A percentile compares a stretch with the other conserved stretches of the same genome.
These are phyloP conservation scores for Oenanthe oenanthe DNA, from an alignment of 2,113 vertebrate species.

Conservation along the genomic window DNA sequence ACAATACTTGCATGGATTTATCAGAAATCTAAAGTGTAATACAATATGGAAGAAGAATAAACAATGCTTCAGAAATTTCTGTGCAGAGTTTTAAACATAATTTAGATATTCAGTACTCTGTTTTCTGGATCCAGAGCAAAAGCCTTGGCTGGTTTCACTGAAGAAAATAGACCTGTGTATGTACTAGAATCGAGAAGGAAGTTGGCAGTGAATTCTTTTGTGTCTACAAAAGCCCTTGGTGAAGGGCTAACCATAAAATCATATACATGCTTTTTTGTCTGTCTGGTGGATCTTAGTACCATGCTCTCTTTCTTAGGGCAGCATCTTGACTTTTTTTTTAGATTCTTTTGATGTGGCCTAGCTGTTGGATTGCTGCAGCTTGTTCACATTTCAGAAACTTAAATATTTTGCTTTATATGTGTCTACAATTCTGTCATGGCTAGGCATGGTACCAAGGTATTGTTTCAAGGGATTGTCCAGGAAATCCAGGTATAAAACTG, in stretches of 20 bases:
- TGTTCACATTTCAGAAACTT: neutral
- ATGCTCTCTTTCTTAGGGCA: neutral
- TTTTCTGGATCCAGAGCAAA: neutral
- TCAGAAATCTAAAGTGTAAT: neutral
- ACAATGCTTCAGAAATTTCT: neutral
- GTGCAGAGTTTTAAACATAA: neutral
- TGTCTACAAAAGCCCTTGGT: neutral
- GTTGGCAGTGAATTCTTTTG: neutral
- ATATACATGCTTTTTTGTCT: neutral
- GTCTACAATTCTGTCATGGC: neutral
- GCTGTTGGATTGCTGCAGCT: neutral
- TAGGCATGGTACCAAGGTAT: neutral
- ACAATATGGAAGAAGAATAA: neutral
- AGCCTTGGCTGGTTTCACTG: neutral
- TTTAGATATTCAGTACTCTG: neutral
- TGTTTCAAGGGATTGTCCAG: neutral
- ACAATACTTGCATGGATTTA: neutral
- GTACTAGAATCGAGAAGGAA: neutral
- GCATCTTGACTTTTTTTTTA: neutral
- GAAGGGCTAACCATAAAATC: constrained; percentile 4
- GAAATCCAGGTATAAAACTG: neutral
- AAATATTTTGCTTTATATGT: neutral
- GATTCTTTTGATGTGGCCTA: neutral
- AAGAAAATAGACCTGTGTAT: neutral
- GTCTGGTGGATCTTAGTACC: neutral